Base-by-base conservation (phyloP, 2,113 vertebrate species). In the Channa argus region DNA sequence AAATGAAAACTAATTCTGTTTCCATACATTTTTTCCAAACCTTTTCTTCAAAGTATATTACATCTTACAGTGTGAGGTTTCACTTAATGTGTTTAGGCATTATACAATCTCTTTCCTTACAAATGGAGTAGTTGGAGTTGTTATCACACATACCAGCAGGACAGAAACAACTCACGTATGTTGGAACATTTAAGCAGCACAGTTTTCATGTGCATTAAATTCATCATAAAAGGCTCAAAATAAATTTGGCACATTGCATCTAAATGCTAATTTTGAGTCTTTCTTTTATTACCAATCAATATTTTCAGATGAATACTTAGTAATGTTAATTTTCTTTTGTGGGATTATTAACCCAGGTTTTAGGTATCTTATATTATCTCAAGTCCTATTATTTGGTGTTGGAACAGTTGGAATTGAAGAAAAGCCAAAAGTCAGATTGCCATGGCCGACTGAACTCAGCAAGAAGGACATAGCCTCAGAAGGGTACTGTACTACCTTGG, bases 1-100 rank as follows among this genome's bases (percentile, higher is more conserved):
- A 79, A 85, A 78, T 41, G 34, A 77, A 50, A 54, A 52, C 6
- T 60, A 60, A 15, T 37, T 71, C 14, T 13, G 38, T 52, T 67
- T 43, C 9, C 37, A 3, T 2, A 24, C 47, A 3, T 63, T 36
- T 34, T 6, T 60, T 10, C 12, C 9, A 7, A 33, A 24, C 24
- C 34, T 61, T 66, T 61, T 5, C 54, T 49, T 14, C 10, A 61
- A 1, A 2, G 33, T 14, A 14, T 12, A 13, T 4, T 0, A 1
- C n/a, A 72, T 56, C n/a, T 45, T 24, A 33, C 14, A 8, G 45
- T 58, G 1, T 44, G 8, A 33, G 55, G 49, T 59, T 61, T 39
- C 11, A 59, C 12, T 24, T 33, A n/a, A 54, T 60, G 13, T 63
- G 5, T 39, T 68, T 7, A 58, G 9, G 24, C 50, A 59, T 53